Base-by-base conservation (phyloP, 2,888 invertebrate genomes). In the Caenorhabditis sp. region DNA sequence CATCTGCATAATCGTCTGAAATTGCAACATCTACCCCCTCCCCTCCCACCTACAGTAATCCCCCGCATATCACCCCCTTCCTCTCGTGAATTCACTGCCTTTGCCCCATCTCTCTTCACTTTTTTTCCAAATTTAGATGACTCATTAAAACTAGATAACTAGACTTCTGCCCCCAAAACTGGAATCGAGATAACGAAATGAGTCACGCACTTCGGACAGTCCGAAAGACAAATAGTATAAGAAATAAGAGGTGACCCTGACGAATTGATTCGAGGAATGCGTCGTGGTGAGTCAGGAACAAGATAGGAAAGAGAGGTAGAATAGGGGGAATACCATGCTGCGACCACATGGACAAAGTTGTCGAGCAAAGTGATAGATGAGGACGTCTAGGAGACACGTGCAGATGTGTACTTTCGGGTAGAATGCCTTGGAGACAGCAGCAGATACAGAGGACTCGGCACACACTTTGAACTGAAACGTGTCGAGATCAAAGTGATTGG, bases 291-390 rank as follows among this genome's bases (percentile, higher is more conserved):
- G 60, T 69, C 58, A 69, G 56, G 13, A 40, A 13, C 40, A 2
- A 13, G 40, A 18, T 4, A 24, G 44, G n/a, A n/a, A n/a, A 50
- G 26, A 32, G n/a, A 26, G 51, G 22, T 32, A 9, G n/a, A n/a
- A n/a, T 9, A 32, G 4, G 37, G 55, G 13, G 53, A 40, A 50
- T 58, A 35, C 58, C 69, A 60, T 60, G 26, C 58, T 56, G 68
- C 58, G 68, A 32, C 68, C 68, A 68, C 56, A 68, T 68, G 68
- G n/a, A n/a, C n/a, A n/a, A n/a, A n/a, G n/a, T n/a, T n/a, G n/a
- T n/a, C n/a, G n/a, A n/a, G n/a, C n/a, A n/a, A n/a, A n/a, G n/a
- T n/a, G n/a, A n/a, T n/a, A 6, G 32, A 32, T 32, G 32, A 32
- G 32, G 32, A 32, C 32, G 9, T 32, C 32, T 4, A 32, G 44